A percentile compares a stretch with the other conserved stretches of the same genome.
Evolutionary conservation across 2,113 vertebrate genomes (phyloP).

Genomic region (Ramphastos sulfuratus): DNA sequence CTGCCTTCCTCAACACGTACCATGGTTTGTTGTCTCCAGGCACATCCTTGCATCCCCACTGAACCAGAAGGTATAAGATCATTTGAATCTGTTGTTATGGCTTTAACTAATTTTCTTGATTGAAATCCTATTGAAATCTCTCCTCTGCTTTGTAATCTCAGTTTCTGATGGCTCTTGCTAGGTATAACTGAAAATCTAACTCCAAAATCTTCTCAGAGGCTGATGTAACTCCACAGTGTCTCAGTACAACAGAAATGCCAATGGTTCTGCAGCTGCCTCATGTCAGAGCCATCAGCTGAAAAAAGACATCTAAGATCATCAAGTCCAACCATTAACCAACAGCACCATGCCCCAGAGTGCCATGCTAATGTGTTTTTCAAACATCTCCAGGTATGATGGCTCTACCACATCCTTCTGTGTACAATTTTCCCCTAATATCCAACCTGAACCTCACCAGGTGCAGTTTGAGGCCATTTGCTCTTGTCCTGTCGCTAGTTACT

Average conservation of each 20-base stretch:
- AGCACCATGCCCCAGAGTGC: too few species aligned
- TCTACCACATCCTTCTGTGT: too few species aligned
- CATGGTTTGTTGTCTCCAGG: not conserved
- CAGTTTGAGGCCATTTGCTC: too few species aligned
- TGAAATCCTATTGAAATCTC: not conserved
- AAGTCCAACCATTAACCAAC: too few species aligned
- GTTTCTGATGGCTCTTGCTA: not conserved
- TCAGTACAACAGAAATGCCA: not conserved
- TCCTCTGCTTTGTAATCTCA: not conserved
- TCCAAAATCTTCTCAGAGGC: not conserved
- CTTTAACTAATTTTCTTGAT: not conserved
- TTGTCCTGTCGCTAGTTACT: too few species aligned
- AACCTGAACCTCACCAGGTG: too few species aligned
- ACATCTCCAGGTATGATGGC: too few species aligned
- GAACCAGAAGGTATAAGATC: rapidly evolving
- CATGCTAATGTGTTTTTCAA: too few species aligned
- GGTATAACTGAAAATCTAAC: not conserved
- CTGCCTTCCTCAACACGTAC: rapidly evolving
- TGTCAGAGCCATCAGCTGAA: not conserved
- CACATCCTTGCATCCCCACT: rapidly evolving
- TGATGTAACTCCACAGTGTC: rapidly evolving
- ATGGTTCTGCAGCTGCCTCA: rapidly evolving
- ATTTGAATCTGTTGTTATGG: not conserved
- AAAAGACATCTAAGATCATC: not conserved
- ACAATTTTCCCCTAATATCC: too few species aligned